A percentile compares a stretch with the other conserved stretches of the same genome.
Conservation (phyloP, 2,888 invertebrate species). For the Pachycephus smyrnensis region DNA sequence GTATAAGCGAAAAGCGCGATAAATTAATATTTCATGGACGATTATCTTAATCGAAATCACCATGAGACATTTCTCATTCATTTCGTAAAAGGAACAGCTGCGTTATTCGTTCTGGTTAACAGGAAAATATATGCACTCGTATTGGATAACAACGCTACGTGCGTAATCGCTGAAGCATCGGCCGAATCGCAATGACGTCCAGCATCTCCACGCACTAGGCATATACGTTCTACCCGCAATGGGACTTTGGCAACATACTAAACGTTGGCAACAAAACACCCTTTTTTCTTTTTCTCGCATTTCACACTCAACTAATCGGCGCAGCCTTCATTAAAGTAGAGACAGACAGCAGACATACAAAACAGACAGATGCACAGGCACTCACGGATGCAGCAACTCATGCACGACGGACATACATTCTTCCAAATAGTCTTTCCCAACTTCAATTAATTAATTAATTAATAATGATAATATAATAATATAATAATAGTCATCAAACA, state of each 20-base stretch:
- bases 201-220: slow-evolving; percentile 41
- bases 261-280: slow-evolving; percentile 58
- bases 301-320: slow-evolving; percentile 45
- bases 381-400: slow-evolving; percentile 15
- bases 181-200: background rate
- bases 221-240: slow-evolving; percentile 40
- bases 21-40: background rate
- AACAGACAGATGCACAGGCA: slow-evolving; percentile 15
- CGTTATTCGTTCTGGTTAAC: background rate
- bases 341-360: slow-evolving; percentile 19
- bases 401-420: slow-evolving; percentile 10
- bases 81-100: background rate
- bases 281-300: slow-evolving; percentile 31
- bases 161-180: background rate
- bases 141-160: background rate
- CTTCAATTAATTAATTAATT: slow-evolving; percentile 25
- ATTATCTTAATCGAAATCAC: background rate
- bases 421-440: background rate
- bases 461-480: slow-evolving; percentile 31
- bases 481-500: slow-evolving; percentile 23
- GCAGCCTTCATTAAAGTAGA: slow-evolving; percentile 40
- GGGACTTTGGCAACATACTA: slow-evolving; percentile 62
- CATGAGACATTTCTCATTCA: background rate
- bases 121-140: background rate
- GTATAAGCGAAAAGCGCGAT: background rate